phyloP scores from a whole-genome alignment of 2,797 vertebrate genomes.

The Sorex maritimensis region DNA sequence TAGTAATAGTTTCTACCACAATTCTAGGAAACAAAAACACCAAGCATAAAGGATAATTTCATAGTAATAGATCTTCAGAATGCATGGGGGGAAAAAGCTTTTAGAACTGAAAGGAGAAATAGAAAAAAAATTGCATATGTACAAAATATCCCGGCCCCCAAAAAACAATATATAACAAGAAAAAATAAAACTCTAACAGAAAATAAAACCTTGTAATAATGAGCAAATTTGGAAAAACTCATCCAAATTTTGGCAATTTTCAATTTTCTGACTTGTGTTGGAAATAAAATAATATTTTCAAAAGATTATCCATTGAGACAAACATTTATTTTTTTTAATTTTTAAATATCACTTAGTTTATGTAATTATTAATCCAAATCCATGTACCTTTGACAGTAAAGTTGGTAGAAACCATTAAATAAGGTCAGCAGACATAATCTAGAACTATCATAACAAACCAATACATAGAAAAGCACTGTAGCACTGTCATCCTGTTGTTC shows the following conservation, averaged over 20 bases:
- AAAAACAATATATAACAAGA: background rate
- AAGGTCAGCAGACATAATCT: background rate
- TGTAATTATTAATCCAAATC: background rate
- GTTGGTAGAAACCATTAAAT: background rate
- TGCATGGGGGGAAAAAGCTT: background rate
- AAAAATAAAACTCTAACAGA: background rate
- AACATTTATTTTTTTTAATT: background rate
- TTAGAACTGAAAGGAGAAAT: background rate
- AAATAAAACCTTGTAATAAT: background rate
- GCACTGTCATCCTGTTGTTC: too few relatives aligned
- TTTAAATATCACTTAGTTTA: background rate
- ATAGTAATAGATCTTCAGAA: constrained; percentile 28
- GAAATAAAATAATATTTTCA: background rate
- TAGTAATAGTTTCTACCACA: background rate
- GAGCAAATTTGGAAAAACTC: background rate
- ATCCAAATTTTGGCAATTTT: background rate
- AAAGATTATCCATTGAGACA: background rate
- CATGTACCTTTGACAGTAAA: background rate
- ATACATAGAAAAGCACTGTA: too few relatives aligned
- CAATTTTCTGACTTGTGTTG: background rate
- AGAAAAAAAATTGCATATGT: constrained; percentile 1
- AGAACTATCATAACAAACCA: background rate
- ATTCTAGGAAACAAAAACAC: constrained; percentile 2
- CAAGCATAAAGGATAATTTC: background rate
- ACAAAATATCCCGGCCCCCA: constrained; percentile 9